Conservation (phyloP, 2,888 invertebrate species). For the Nebria brevicollis region DNA sequence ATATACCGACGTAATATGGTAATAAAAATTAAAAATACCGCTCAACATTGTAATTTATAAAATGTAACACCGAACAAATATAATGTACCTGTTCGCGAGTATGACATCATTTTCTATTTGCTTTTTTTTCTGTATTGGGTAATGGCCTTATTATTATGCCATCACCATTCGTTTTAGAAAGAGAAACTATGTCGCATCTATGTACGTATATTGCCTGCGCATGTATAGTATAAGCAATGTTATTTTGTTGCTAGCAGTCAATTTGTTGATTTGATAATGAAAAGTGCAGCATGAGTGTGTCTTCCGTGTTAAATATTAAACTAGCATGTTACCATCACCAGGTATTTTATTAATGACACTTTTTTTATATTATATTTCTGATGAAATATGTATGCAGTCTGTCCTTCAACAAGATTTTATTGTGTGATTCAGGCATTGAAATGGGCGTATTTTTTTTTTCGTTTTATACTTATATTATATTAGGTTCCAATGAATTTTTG, state of each 20-base stretch:
- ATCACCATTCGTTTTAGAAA: conserved; percentile 49
- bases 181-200: conserved; percentile 28
- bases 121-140: conserved; percentile 22
- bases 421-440: not conserved
- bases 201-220: conserved; percentile 13
- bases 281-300: not conserved
- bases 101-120: conserved; percentile 16
- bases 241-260: not conserved
- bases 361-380: not conserved
- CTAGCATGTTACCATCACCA: conserved; percentile 24
- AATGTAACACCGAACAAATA: not conserved
- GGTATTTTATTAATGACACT: conserved; percentile 2
- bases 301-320: conserved; percentile 28
- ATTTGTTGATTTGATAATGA: conserved; percentile 8
- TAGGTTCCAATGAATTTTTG: not conserved
- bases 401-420: not conserved
- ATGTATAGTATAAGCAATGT: conserved; percentile 43
- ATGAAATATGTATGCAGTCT: not conserved
- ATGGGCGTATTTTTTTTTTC: not conserved
- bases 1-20: not conserved
- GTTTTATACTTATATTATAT: not conserved
- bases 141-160: conserved; percentile 44
- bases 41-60: not conserved
- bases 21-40: not conserved
- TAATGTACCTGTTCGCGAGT: not conserved